Conservation (phyloP, 2,113 vertebrate genomes). For the Pogona vitticeps region DNA sequence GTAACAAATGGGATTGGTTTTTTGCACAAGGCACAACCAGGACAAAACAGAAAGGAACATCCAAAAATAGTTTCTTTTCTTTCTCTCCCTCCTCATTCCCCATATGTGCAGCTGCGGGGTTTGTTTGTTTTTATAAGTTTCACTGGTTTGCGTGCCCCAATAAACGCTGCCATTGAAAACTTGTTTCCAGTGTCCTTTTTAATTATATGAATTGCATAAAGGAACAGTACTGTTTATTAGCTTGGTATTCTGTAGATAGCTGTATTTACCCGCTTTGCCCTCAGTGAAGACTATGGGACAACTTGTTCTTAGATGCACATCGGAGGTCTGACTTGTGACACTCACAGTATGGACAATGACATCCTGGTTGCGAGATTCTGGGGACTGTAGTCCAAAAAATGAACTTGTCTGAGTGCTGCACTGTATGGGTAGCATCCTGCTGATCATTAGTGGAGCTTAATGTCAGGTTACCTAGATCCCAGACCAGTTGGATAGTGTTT, state of each 20-base stretch:
- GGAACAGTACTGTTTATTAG: neutral
- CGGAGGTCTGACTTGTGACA: neutral
- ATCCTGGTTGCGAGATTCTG: no score
- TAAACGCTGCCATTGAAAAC: neutral
- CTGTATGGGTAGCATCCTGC: no score
- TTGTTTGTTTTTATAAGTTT: neutral
- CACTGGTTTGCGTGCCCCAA: constrained; percentile 13
- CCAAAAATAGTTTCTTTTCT: constrained; percentile 56
- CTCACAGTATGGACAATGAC: no score
- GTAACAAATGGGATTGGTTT: constrained; percentile 66
- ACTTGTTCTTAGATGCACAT: neutral
- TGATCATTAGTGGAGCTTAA: no score
- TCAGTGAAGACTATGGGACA: neutral
- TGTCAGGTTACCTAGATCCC: neutral
- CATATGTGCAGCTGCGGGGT: constrained; percentile 9
- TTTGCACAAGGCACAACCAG: constrained; percentile 59
- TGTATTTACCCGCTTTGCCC: neutral
- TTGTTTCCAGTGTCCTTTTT: neutral
- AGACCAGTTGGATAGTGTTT: neutral
- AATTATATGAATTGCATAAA: neutral
- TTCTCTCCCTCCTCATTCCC: constrained; percentile 10
- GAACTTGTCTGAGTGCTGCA: no score
- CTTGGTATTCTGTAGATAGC: neutral
- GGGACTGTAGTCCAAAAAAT: no score
- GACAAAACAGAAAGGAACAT: constrained; percentile 51